These are phyloP conservation scores for Apodemia hepburni DNA, from an alignment of 2,888 invertebrate species.

Conservation along the genomic window DNA sequence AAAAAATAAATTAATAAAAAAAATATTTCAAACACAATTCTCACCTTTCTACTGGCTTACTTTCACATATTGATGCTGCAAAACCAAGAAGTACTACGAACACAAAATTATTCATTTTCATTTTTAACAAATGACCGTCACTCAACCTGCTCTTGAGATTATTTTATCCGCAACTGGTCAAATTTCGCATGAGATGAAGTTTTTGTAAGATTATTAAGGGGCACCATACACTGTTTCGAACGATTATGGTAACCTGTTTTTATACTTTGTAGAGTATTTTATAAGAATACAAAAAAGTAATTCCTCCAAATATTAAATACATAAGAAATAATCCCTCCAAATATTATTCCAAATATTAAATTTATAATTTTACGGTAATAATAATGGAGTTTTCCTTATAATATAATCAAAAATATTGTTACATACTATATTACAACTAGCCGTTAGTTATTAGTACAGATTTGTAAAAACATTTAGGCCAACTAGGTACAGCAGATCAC, in stretches of 20 bases:
- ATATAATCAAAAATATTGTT: no score
- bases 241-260: background rate
- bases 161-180: background rate
- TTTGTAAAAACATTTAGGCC: no score
- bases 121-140: background rate
- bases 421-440: no score
- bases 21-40: background rate
- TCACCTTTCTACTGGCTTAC: constrained; percentile 5
- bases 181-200: background rate
- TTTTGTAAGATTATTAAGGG: background rate
- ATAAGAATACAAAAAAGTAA: background rate
- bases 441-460: no score
- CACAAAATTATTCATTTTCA: constrained; percentile 9
- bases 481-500: background rate
- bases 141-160: background rate
- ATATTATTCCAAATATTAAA: no score
- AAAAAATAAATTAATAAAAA: no score
- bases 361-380: no score
- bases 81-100: background rate
- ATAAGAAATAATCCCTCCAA: no score
- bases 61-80: background rate
- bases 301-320: no score
- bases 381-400: no score
- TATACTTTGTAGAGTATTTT: background rate
- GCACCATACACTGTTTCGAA: background rate